Percentiles rank a stretch among this genome's conserved stretches.
Conservation (phyloP, 2,113 vertebrate genomes). For the Hippocampus barbouri region DNA sequence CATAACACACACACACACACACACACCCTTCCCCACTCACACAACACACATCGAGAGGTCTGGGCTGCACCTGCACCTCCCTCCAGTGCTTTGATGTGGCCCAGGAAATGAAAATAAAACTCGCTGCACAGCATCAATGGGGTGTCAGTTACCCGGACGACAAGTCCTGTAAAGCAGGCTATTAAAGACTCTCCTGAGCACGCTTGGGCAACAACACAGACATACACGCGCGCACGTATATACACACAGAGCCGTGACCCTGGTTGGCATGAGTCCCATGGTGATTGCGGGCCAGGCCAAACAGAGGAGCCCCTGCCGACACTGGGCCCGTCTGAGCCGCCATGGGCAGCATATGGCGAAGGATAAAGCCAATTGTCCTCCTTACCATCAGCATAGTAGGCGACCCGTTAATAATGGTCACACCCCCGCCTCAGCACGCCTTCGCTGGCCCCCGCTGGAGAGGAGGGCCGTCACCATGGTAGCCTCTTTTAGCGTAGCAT, state of each 20-base stretch:
- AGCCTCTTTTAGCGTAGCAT: constrained; percentile 61
- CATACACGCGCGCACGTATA: constrained; percentile 17
- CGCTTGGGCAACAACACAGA: constrained; percentile 35
- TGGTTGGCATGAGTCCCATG: constrained; percentile 73
- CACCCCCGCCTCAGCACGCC: constrained; percentile 67
- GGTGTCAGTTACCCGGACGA: constrained; percentile 71
- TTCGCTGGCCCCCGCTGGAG: constrained; percentile 57
- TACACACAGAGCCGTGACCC: constrained; percentile 56
- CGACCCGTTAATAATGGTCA: constrained; percentile 72
- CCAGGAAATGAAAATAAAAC: constrained; percentile 75
- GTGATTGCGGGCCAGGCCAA: constrained; percentile 74
- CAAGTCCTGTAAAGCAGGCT: constrained; percentile 65
- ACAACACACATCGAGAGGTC: constrained; percentile 54
- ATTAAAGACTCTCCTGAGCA: constrained; percentile 68
- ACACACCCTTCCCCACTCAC: constrained; percentile 47
- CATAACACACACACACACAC: constrained; percentile 32
- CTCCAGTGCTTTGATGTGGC: constrained; percentile 68
- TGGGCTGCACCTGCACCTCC: constrained; percentile 74
- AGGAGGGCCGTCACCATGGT: constrained; percentile 58
- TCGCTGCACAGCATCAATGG: constrained; percentile 73
- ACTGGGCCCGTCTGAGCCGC: constrained; percentile 71
- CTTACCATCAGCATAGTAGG: constrained; percentile 71
- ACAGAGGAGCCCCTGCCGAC: constrained; percentile 70
- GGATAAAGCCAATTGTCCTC: constrained; percentile 80
- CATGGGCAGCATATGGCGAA: constrained; percentile 76